Conservation (phyloP, 2,113 vertebrate genomes). For the Hippocampus barbouri region DNA sequence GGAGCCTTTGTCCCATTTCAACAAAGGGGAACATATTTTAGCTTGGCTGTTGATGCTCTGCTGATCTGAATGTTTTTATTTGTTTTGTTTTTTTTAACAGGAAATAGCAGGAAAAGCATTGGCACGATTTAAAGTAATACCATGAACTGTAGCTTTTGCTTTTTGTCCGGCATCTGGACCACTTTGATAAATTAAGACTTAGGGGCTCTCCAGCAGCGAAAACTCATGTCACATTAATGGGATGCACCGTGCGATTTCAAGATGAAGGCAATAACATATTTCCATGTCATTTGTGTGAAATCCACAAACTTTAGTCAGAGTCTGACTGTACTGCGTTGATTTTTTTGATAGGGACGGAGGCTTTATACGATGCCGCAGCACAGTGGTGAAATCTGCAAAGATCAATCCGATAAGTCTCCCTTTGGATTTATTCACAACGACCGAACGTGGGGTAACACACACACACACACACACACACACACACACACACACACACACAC, state of each 20-base stretch:
- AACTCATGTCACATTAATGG: neutral
- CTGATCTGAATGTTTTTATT: neutral
- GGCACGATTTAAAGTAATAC: neutral
- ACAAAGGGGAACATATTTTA: neutral
- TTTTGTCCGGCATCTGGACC: neutral
- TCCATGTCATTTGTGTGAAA: neutral
- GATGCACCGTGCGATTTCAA: neutral
- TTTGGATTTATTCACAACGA: slow-evolving; percentile 4
- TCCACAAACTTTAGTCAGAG: neutral
- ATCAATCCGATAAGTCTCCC: slow-evolving; percentile 22
- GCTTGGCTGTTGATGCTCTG: slow-evolving; percentile 1
- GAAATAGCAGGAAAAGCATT: slow-evolving; percentile 1
- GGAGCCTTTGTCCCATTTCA: neutral
- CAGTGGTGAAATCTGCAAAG: slow-evolving; percentile 23
- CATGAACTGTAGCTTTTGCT: neutral
- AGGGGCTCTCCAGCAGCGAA: neutral
- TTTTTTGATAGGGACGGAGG: slow-evolving; percentile 26
- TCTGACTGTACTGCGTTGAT: slow-evolving; percentile 24
- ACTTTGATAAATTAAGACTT: neutral
- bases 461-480: too few species aligned
- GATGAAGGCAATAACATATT: neutral
- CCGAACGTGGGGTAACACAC: neutral
- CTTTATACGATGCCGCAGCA: slow-evolving; percentile 31
- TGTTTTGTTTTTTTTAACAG: neutral
- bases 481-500: too few species aligned